These are phyloP conservation scores for Anomalospiza imberbis DNA, from an alignment of 2,797 vertebrate species.

Conservation along the genomic window DNA sequence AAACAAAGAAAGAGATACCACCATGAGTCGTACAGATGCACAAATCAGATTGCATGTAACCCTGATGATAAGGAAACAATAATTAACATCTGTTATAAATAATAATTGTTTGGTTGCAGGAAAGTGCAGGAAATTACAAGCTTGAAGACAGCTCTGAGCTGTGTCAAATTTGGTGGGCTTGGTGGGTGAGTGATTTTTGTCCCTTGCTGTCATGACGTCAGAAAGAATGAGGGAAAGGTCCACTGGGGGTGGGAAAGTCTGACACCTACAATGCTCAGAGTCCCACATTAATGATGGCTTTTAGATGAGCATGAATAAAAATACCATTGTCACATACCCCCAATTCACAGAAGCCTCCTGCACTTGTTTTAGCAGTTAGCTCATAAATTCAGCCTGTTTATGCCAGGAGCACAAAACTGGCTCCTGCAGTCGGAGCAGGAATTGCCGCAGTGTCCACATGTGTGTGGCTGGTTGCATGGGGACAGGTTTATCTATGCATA, in stretches of 20 bases:
- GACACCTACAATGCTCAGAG: background rate
- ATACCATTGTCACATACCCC: background rate
- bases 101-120: background rate
- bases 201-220: background rate
- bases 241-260: background rate
- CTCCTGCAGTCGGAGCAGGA: rapidly evolving
- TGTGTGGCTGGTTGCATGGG: background rate
- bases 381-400: background rate
- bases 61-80: conserved; percentile 23
- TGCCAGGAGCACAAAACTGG: background rate
- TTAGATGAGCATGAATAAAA: background rate
- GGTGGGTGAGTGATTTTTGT: background rate
- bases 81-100: conserved; percentile 32
- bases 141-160: background rate
- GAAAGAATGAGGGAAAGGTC: background rate
- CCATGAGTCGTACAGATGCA: background rate
- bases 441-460: rapidly evolving
- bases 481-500: background rate
- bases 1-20: conserved; percentile 7
- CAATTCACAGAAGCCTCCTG: background rate
- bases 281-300: background rate
- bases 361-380: background rate
- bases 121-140: background rate
- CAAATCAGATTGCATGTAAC: background rate
- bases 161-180: background rate